A percentile compares a stretch with the other conserved stretches of the same genome.
These are phyloP conservation scores for Catharus fuscescens DNA, from an alignment of 2,113 vertebrate genomes.

Conservation along the genomic window DNA sequence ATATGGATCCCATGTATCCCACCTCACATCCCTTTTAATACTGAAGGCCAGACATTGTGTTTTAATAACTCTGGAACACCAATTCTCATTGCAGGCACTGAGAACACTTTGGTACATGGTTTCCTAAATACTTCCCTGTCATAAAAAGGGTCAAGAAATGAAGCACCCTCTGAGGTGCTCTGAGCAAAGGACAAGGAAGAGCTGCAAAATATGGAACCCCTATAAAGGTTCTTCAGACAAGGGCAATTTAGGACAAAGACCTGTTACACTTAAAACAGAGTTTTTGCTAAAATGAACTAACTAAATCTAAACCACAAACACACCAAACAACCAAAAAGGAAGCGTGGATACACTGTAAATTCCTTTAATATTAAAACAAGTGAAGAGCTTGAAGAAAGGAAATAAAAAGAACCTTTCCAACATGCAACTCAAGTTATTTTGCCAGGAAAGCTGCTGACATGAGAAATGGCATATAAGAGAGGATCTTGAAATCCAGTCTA, in stretches of 20 bases:
- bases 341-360: neutral
- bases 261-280: neutral
- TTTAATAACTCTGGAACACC: neutral
- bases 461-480: neutral
- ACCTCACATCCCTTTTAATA: neutral
- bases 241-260: neutral
- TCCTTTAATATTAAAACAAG: neutral
- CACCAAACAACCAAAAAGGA: neutral
- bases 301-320: neutral
- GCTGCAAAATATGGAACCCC: neutral
- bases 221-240: neutral
- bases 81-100: neutral
- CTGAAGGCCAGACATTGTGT: neutral
- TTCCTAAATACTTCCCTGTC: rapidly evolving
- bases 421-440: neutral
- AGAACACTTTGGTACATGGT: neutral
- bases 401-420: neutral
- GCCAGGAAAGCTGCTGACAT: neutral
- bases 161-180: neutral
- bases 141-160: neutral
- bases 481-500: neutral
- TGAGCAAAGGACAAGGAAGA: neutral
- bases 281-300: neutral
- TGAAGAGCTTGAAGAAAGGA: neutral
- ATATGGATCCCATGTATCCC: neutral